phyloP scores from a whole-genome alignment of 2,113 vertebrate genomes.

The Myiozetetes cayanensis region DNA sequence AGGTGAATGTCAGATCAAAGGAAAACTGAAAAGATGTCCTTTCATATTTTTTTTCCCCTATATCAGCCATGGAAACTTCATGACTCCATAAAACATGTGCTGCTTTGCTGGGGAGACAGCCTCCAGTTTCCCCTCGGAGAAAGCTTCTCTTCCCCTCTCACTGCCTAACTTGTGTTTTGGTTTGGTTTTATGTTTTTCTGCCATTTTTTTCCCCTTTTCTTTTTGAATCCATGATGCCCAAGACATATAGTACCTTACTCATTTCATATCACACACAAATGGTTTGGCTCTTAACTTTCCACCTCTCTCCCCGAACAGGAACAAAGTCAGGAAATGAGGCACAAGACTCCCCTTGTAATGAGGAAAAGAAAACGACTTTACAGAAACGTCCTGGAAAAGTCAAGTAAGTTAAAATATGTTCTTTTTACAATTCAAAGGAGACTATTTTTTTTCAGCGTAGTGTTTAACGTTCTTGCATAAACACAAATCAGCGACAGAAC shows the following conservation, averaged over 20 bases:
- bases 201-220: not conserved
- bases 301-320: constrained; percentile 64
- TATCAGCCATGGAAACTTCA: constrained; percentile 54
- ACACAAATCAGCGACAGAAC: constrained; percentile 73
- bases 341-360: constrained; percentile 71
- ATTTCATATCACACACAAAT: not conserved
- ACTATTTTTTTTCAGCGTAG: constrained; percentile 57
- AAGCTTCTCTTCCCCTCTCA: not conserved
- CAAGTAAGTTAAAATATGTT: constrained; percentile 77
- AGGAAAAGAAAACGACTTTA: constrained; percentile 75
- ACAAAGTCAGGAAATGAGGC: constrained; percentile 73
- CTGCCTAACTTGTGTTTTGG: not conserved
- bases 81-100: constrained; percentile 55
- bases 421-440: constrained; percentile 44
- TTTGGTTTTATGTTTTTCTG: not conserved
- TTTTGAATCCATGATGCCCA: not conserved
- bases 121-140: constrained; percentile 18
- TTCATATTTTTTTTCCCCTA: constrained; percentile 4
- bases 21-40: constrained; percentile 31
- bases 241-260: not conserved
- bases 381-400: constrained; percentile 73
- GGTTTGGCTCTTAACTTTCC: constrained; percentile 31
- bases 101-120: constrained; percentile 16
- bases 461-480: constrained; percentile 70
- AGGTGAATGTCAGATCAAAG: constrained; percentile 66